Percentiles rank a stretch among this genome's conserved stretches.
Evolutionary conservation across 2,888 invertebrate species (phyloP).

Genomic region (Metalampra italica): DNA sequence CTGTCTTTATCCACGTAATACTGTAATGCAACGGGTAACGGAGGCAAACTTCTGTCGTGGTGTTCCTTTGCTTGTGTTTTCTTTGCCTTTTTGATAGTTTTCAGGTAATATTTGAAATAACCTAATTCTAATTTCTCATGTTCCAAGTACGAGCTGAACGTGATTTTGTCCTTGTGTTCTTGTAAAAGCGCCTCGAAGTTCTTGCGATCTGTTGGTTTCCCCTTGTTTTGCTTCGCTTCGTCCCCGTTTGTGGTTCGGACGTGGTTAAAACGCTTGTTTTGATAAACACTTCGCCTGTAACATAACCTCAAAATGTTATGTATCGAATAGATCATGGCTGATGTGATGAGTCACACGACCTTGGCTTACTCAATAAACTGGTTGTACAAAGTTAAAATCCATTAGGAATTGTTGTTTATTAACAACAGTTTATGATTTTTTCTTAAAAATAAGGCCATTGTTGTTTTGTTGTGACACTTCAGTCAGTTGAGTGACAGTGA

Average conservation of each 20-base stretch:
- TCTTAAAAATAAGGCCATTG: neutral
- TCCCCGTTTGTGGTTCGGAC: slow-evolving; percentile 25
- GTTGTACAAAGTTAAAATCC: neutral
- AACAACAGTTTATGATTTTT: neutral
- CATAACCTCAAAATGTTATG: slow-evolving; percentile 64
- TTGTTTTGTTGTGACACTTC: neutral
- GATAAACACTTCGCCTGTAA: slow-evolving; percentile 37
- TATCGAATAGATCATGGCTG: slow-evolving; percentile 43
- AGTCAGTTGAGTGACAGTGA: neutral
- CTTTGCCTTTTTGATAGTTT: slow-evolving; percentile 46
- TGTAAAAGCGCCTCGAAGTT: slow-evolving; percentile 43
- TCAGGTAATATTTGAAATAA: slow-evolving; percentile 50
- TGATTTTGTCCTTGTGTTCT: slow-evolving; percentile 58
- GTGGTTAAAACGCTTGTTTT: slow-evolving; percentile 38
- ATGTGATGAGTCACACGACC: slow-evolving; percentile 17
- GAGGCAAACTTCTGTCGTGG: slow-evolving; percentile 46
- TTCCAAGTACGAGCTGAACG: slow-evolving; percentile 62
- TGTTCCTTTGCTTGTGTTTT: slow-evolving; percentile 23
- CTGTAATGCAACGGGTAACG: slow-evolving; percentile 74
- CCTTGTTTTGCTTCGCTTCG: slow-evolving; percentile 18
- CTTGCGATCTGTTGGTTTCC: slow-evolving; percentile 24
- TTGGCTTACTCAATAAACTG: neutral
- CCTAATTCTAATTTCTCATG: slow-evolving; percentile 57
- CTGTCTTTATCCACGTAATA: slow-evolving; percentile 61
- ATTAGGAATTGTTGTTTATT: neutral